A percentile compares a stretch with the other conserved stretches of the same genome.
phyloP scores from a whole-genome alignment of 1,140 invertebrate species.

The Drosophila ironensis region DNA sequence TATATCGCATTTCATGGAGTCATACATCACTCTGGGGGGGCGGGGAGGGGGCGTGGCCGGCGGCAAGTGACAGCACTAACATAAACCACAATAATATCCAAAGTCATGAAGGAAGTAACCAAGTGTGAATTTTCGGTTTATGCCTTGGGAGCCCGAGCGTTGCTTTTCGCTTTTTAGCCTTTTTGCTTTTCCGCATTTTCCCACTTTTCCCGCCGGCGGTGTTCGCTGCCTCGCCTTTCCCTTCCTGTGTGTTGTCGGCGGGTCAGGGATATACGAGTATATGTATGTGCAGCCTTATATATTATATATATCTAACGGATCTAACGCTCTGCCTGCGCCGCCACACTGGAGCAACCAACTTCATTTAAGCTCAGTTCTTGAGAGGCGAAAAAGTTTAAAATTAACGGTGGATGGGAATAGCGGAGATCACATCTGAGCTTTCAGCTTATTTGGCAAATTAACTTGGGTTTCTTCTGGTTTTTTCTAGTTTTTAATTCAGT shows the following conservation, averaged over 20 bases:
- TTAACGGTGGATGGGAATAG: no score
- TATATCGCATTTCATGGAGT: slow-evolving; percentile 80
- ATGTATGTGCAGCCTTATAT: not conserved
- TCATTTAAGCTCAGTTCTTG: not conserved
- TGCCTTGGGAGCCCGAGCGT: slow-evolving; percentile 55
- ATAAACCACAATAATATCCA: slow-evolving; percentile 81
- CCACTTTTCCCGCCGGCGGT: slow-evolving; percentile 2
- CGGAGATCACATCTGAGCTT: no score
- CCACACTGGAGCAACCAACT: no score
- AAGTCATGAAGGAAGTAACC: slow-evolving; percentile 80
- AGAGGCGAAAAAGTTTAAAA: not conserved
- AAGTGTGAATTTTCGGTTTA: slow-evolving; percentile 80
- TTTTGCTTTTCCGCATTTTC: not conserved
- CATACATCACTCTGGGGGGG: slow-evolving; percentile 57
- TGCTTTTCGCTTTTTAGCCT: not conserved
- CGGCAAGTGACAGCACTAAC: slow-evolving; percentile 77
- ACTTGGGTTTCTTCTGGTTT: not conserved
- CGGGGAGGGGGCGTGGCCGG: slow-evolving; percentile 24
- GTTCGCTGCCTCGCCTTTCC: slow-evolving; percentile 7
- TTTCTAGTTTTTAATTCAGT: not conserved
- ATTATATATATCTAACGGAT: slow-evolving; percentile 2
- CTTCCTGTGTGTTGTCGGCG: slow-evolving; percentile 20
- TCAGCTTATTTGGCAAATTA: not conserved
- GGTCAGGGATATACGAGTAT: slow-evolving; percentile 10
- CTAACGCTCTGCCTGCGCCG: not conserved